Conservation (phyloP, 2,888 invertebrate genomes). For the Acrobeloides nanus region DNA sequence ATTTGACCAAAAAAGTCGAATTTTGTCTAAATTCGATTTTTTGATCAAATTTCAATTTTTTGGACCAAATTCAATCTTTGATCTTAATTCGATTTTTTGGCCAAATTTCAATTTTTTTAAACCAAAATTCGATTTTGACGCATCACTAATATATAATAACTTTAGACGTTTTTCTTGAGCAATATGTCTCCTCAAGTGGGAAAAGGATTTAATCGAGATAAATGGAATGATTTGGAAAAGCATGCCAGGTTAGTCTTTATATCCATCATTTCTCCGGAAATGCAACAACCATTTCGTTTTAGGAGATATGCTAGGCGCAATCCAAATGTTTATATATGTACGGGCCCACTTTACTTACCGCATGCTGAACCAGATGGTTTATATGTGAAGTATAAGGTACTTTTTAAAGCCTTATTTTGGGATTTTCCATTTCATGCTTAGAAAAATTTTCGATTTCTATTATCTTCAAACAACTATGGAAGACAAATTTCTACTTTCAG, state of each 20-base stretch:
- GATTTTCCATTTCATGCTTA: too few species aligned
- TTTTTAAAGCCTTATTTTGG: too few species aligned
- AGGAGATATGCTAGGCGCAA: slow-evolving; percentile 63
- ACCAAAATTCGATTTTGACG: too few species aligned
- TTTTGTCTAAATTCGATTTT: too few species aligned
- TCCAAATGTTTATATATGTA: slow-evolving; percentile 78
- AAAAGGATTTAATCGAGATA: slow-evolving; percentile 79
- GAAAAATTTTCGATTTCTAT: slow-evolving; percentile 1
- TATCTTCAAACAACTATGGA: not conserved
- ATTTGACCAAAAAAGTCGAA: too few species aligned
- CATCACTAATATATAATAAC: too few species aligned
- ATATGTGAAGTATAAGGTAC: slow-evolving; percentile 84
- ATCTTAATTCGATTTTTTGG: too few species aligned
- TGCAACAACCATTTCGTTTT: too few species aligned
- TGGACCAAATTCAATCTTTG: too few species aligned
- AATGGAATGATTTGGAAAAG: slow-evolving; percentile 81
- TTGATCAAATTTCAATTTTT: too few species aligned
- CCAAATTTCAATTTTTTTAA: too few species aligned
- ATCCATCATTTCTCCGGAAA: too few species aligned
- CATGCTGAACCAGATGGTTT: slow-evolving; percentile 75
- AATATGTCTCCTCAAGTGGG: slow-evolving; percentile 97
- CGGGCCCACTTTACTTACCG: slow-evolving; percentile 81
- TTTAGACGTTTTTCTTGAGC: slow-evolving; percentile 81
- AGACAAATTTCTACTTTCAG: slow-evolving; percentile 12
- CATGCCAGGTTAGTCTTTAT: slow-evolving; percentile 65